Evolutionary conservation across 2,797 vertebrate genomes (phyloP).

Genomic region (Petrocephalus schoutedeni): DNA sequence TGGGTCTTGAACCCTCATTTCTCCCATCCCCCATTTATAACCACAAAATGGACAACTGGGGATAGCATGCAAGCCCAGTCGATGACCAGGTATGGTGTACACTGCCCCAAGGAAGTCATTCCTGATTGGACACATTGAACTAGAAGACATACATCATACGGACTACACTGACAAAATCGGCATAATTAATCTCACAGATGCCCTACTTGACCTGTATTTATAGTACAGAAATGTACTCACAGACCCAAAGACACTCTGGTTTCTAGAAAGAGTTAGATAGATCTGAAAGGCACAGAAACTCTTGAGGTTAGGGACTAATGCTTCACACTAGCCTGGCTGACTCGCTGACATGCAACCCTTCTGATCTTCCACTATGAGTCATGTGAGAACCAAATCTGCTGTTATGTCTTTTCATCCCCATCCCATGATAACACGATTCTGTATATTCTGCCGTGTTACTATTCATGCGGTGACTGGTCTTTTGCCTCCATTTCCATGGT

Average conservation of each 20-base stretch:
- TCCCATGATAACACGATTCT: constrained; percentile 46
- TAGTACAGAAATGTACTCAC: constrained; percentile 10
- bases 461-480: not conserved
- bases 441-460: not conserved
- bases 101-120: not conserved
- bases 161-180: not conserved
- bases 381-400: constrained; percentile 47
- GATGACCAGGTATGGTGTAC: not conserved
- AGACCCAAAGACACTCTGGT: not conserved
- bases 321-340: not conserved
- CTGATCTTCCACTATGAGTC: constrained; percentile 59
- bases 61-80: not conserved
- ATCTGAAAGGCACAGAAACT: constrained; percentile 21
- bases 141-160: not conserved
- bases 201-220: not conserved
- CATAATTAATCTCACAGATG: not conserved
- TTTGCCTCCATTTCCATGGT: not conserved
- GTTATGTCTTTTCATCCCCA: constrained; percentile 50
- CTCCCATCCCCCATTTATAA: not conserved
- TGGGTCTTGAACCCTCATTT: not conserved
- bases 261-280: constrained; percentile 9
- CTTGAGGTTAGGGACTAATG: constrained; percentile 24
- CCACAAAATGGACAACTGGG: not conserved
- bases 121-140: not conserved
- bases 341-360: constrained; percentile 44